Evolutionary conservation across 1,140 invertebrate species (phyloP).

Genomic region (Anoplolepis gracilipes): DNA sequence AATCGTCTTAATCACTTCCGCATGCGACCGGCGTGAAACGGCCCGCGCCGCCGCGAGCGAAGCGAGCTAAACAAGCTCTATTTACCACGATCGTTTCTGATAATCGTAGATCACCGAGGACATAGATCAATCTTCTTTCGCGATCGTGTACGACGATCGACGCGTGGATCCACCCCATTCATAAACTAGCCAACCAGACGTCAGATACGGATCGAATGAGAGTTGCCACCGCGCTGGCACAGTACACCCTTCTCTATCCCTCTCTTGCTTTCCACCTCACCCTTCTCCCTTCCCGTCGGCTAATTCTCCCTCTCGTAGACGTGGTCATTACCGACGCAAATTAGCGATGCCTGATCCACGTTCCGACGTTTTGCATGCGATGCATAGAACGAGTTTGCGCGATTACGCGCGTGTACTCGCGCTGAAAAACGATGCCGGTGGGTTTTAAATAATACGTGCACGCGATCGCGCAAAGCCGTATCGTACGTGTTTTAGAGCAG

Average conservation of each 20-base stretch:
- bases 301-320: slow-evolving; percentile 69
- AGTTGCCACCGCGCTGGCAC: not conserved
- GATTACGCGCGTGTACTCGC: slow-evolving; percentile 63
- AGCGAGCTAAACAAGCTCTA: slow-evolving; percentile 45
- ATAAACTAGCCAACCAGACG: slow-evolving; percentile 63
- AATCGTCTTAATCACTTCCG: slow-evolving; percentile 54
- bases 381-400: slow-evolving; percentile 59
- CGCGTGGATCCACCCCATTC: slow-evolving; percentile 63
- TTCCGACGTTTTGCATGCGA: slow-evolving; percentile 54
- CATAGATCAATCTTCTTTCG: slow-evolving; percentile 72
- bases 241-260: not conserved
- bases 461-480: slow-evolving; percentile 32
- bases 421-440: slow-evolving; percentile 55
- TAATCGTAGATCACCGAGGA: slow-evolving; percentile 70
- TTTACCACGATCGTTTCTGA: slow-evolving; percentile 69
- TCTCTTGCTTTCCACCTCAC: not conserved
- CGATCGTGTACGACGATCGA: slow-evolving; percentile 61
- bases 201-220: slow-evolving; percentile 62
- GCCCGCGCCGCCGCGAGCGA: slow-evolving; percentile 12
- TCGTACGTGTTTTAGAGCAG: not conserved
- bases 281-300: slow-evolving; percentile 34
- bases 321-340: slow-evolving; percentile 70
- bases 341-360: slow-evolving; percentile 72
- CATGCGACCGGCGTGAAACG: slow-evolving; percentile 23
- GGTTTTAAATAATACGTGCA: slow-evolving; percentile 46